Percentiles rank a stretch among this genome's conserved stretches.
phyloP scores from a whole-genome alignment of 2,797 vertebrate genomes.

The Enteromius anoplus region DNA sequence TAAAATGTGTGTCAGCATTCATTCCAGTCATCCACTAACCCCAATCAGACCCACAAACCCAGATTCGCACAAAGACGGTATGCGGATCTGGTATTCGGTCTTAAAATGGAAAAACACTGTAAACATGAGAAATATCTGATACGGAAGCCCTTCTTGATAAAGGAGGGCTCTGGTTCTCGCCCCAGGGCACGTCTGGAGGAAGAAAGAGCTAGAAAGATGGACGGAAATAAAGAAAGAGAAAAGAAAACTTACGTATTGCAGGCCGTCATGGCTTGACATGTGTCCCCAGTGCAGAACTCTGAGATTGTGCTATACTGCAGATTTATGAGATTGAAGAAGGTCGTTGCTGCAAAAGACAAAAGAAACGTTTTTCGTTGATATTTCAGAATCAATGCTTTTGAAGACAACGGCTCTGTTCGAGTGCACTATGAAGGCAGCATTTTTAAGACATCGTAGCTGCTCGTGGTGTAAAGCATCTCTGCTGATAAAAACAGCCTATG shows the following conservation, averaged over 20 bases:
- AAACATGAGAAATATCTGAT: neutral
- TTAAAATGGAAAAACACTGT: neutral
- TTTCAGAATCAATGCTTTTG: neutral
- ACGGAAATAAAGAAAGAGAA: neutral
- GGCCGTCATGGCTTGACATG: slow-evolving; percentile 97
- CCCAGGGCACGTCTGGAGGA: neutral
- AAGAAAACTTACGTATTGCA: slow-evolving; percentile 93
- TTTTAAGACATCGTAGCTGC: neutral
- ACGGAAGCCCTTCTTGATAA: neutral
- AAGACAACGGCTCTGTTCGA: neutral
- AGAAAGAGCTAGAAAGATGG: neutral
- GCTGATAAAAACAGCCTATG: too few species aligned
- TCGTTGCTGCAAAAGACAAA: slow-evolving; percentile 83
- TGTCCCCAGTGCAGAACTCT: slow-evolving; percentile 98
- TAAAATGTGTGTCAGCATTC: slow-evolving; percentile 15
- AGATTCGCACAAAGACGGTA: neutral
- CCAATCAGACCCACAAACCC: slow-evolving; percentile 1
- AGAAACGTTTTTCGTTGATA: slow-evolving; percentile 2
- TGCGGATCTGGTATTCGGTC: neutral
- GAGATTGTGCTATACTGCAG: slow-evolving; percentile 99
- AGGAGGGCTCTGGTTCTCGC: neutral
- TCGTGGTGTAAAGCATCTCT: neutral
- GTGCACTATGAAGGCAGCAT: too few species aligned
- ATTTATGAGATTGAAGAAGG: slow-evolving; percentile 99
- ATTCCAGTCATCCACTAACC: slow-evolving; percentile 1